Percentiles rank a stretch among this genome's conserved stretches.
These are phyloP conservation scores for Carposina sasakii DNA, from an alignment of 1,140 invertebrate species.

Conservation along the genomic window DNA sequence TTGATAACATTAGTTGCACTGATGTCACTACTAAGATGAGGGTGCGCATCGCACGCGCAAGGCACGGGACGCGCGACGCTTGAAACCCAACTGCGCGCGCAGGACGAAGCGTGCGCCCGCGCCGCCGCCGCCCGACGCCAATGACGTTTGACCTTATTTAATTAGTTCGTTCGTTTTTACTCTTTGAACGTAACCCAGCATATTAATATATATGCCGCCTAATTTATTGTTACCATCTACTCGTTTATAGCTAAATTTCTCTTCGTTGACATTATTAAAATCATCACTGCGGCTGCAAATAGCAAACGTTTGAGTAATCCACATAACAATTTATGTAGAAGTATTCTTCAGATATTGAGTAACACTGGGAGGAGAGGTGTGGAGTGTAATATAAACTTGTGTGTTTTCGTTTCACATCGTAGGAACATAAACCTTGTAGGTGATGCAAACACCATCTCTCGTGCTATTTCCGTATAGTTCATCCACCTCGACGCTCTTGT, in stretches of 20 bases:
- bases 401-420: too few species aligned
- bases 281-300: too few species aligned
- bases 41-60: background rate
- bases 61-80: slow-evolving; percentile 32
- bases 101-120: slow-evolving; percentile 29
- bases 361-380: too few species aligned
- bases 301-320: too few species aligned
- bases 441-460: slow-evolving; percentile 38
- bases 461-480: slow-evolving; percentile 59
- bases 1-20: background rate
- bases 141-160: slow-evolving; percentile 70
- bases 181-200: slow-evolving; percentile 58
- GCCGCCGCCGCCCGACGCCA: slow-evolving; percentile 37
- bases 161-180: slow-evolving; percentile 71
- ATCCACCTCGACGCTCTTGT: slow-evolving; percentile 42
- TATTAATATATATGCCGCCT: slow-evolving; percentile 63
- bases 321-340: too few species aligned
- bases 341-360: too few species aligned
- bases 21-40: background rate
- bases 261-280: too few species aligned
- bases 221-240: slow-evolving; percentile 61
- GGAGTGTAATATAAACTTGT: too few species aligned
- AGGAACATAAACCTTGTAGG: slow-evolving; percentile 21
- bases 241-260: slow-evolving; percentile 18
- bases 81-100: slow-evolving; percentile 44